Base-by-base conservation (phyloP, 1,140 invertebrate genomes). In the Maniola jurtina region DNA sequence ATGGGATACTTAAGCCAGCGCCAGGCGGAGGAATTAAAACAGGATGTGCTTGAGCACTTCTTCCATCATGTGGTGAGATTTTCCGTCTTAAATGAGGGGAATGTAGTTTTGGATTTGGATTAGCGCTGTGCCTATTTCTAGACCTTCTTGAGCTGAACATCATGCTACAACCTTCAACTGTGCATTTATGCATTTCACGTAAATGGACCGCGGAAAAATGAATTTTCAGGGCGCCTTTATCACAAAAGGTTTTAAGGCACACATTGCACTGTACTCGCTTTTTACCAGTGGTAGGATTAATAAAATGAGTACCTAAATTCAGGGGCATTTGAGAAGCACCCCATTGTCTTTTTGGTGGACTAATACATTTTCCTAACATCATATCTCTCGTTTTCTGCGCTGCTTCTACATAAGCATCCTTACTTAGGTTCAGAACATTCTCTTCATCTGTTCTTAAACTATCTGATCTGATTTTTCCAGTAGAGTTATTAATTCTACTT, bases 201-300 rank as follows among this genome's bases (percentile, higher is more conserved):
- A 99, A 88, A 89, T 99, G 99, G 6, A 99, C 99, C 0, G 99
- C 99, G 54, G 98, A 99, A 83, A 99, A 99, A 84, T 99, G 99
- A 25, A 99, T 99, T 91, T 99, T 99, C 0, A 99, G 92, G 0
- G 99, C 99, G 60, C 98, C 98, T 92, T 99, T 99, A 92, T 99
- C 99, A 93, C 99, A 99, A 91, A 99, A 99, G 35, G 98, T 99
- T 90, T 99, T 99, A 59, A 99, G 92, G 84, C 99, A 99, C 38
- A 98, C 98, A 79, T 98, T 98, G 89, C 99, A 99, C 81, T 99
- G 97, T 6, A 99, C 99, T 67, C 99, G 93, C 84, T 99, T 99
- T 90, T 98, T 98, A 0, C 97, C 97, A 0, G 96, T 97, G 0
- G 96, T 94, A 0, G 97, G 97, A 83, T 98, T 98, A 57, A 98